Evolutionary conservation across 2,888 invertebrate species (phyloP), one percentile per base, ranked within the genome.

Genomic region (Agriopis leucophaearia): DNA sequence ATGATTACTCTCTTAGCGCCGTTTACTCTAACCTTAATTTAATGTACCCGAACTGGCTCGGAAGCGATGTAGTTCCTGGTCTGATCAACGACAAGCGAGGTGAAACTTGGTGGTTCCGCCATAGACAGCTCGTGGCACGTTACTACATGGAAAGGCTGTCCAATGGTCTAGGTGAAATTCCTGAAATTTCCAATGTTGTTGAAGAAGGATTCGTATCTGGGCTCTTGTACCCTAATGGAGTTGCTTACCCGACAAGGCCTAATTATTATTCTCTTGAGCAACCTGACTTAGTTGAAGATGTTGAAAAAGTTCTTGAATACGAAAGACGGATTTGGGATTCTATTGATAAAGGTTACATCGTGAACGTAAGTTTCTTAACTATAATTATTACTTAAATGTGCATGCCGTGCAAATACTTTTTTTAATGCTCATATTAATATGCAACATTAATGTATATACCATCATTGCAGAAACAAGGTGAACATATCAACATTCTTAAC

Each of bases 61-160:
- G 94, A 68, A 94, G 94, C 63, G 87, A 93, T 15, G 90, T 94
- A 57, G 94, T 94, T 74, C 89, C 94, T 69, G 75, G 75, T 57
- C 81, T 94, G 59, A 80, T 88, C 47, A 94, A 95, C 75, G 95
- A 95, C 78, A 93, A 92, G 70, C 95, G 96, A 77, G 96, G 96
- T 61, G 96, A 96, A 66, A 96, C 94, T 88, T 95, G 96, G 85
- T 96, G 67, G 79, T 79, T 73, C 70, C 7, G 76, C 27, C 95
- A 96, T 79, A 96, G 96, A 80, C 96, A 97, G 86, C 78, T 97
- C 13, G 77, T 97, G 73, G 94, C 96, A 70, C 96, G 96, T 74
- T 97, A 97, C 88, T 96, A 97, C 82, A 92, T 97, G 89, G 97
- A 97, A 84, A 96, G 97, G 84, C 88, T 97, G 64, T 95, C 96